Evolutionary conservation across 2,113 vertebrate species (phyloP).

Genomic region (Trematocara zebra): DNA sequence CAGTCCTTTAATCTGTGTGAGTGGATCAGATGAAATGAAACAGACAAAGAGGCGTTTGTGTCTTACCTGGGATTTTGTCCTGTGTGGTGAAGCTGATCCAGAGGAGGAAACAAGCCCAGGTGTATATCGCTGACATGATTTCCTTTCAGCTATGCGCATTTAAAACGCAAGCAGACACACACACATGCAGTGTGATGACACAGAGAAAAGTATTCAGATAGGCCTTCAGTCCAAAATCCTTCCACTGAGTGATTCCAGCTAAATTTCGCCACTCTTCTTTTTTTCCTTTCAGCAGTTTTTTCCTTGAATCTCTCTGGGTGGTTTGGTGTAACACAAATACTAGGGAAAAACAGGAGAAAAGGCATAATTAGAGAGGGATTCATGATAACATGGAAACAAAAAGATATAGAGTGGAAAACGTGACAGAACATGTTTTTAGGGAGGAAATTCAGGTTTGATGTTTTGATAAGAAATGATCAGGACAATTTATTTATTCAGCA

Average conservation of each 20-base stretch:
- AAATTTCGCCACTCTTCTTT: background rate
- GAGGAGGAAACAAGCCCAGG: conserved; percentile 46
- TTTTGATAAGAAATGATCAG: background rate
- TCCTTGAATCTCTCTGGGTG: conserved; percentile 21
- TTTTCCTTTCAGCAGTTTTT: background rate
- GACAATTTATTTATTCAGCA: background rate
- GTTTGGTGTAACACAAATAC: background rate
- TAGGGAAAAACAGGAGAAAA: background rate
- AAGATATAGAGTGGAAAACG: background rate
- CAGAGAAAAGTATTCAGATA: background rate
- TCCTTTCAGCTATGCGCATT: background rate
- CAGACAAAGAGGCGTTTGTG: conserved; percentile 43
- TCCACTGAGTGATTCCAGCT: background rate
- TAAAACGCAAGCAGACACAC: background rate
- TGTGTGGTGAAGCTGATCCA: conserved; percentile 24
- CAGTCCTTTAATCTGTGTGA: background rate
- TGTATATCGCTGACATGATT: conserved; percentile 41
- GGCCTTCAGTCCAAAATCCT: conserved; percentile 1
- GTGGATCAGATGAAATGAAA: background rate
- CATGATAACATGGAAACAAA: background rate
- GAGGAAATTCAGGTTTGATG: background rate
- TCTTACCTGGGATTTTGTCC: conserved; percentile 60
- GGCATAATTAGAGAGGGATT: conserved; percentile 32
- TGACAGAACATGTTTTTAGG: background rate
- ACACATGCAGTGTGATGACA: background rate